Conservation (phyloP, 2,797 vertebrate genomes). For the Epinephelus malabaricus region DNA sequence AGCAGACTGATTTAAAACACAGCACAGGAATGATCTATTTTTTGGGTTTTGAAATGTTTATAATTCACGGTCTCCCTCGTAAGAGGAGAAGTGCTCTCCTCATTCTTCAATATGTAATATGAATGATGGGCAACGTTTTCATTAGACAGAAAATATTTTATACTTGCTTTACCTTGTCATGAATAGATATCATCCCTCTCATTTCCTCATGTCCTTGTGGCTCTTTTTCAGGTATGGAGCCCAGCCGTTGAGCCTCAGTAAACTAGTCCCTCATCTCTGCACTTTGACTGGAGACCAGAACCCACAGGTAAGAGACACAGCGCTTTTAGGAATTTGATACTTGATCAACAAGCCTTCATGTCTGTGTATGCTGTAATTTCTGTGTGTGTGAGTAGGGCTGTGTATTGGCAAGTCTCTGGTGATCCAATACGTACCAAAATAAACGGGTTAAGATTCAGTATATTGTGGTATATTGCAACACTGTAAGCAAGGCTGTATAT, state of each 20-base stretch:
- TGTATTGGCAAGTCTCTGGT: too few species aligned
- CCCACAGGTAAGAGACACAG: slow-evolving; percentile 89
- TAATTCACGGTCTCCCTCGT: not conserved
- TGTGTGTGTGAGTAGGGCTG: not conserved
- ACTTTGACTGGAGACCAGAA: slow-evolving; percentile 93
- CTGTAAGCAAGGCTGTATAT: too few species aligned
- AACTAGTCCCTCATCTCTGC: slow-evolving; percentile 95
- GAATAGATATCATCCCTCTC: not conserved
- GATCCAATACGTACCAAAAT: too few species aligned
- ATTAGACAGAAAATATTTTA: not conserved
- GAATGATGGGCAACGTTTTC: not conserved
- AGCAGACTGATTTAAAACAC: not conserved
- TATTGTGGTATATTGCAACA: too few species aligned
- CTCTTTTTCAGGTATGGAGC: slow-evolving; percentile 87
- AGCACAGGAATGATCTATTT: not conserved
- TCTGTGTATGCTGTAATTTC: not conserved
- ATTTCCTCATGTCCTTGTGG: not conserved
- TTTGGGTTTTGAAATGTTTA: not conserved
- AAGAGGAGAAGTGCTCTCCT: not conserved
- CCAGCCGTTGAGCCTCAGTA: slow-evolving; percentile 92
- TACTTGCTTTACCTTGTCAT: not conserved
- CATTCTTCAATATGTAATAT: not conserved
- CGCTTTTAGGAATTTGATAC: not conserved
- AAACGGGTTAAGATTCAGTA: too few species aligned
- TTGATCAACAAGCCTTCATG: not conserved